Base-by-base conservation (phyloP, 92 coral and sea anemone genomes). In the Umimayanthus chanpuru region DNA sequence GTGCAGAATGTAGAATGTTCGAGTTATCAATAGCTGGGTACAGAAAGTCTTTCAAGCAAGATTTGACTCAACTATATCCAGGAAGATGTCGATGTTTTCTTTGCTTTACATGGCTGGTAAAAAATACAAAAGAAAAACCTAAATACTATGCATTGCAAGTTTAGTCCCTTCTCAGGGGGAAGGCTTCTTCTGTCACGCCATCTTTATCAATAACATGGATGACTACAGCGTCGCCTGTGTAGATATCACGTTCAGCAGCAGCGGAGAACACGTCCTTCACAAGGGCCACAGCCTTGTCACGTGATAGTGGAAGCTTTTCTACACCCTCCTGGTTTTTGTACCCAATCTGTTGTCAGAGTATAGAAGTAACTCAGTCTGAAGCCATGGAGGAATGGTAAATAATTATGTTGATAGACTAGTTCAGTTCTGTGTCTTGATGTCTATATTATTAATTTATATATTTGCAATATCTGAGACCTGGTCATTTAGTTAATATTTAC, bases 241-340 rank as follows among this genome's bases (percentile, higher is more conserved):
- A 97, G 79, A 97, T 95, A 87, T 97, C 99, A 76, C 99, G 85
- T 79, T 97, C 99, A 3, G 96, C 91, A 5, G 99, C 99, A 55
- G 99, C 95, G 5, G 98, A 88, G 90, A 97, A 97, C 41, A 97
- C 99, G 81, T 97, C 99, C 80, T 94, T 97, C 8, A 97, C 98
- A 15, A 97, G 96, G 21, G 96, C 81, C 30, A 97, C 95, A 50
- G 99, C 99, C 68, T 95, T 97, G 1, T 95, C 98, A 77, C 92
- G 94, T 10, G 96, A 92, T 81, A 97, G 86, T 8, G 98, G 97
- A 21, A 88, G 88, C n/a, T 91, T 95, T 28, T 94, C 89, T 6
- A 92, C 99, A 18, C 97, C 96, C 74, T 93, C 91, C 64, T 97
- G 99, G 90, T 97, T 97, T 89, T 95, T 97, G 89, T 91, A 94